Percentiles rank a stretch among this genome's conserved stretches.
These are phyloP conservation scores for Matsumyia berberina DNA, from an alignment of 2,888 invertebrate genomes.

Conservation along the genomic window DNA sequence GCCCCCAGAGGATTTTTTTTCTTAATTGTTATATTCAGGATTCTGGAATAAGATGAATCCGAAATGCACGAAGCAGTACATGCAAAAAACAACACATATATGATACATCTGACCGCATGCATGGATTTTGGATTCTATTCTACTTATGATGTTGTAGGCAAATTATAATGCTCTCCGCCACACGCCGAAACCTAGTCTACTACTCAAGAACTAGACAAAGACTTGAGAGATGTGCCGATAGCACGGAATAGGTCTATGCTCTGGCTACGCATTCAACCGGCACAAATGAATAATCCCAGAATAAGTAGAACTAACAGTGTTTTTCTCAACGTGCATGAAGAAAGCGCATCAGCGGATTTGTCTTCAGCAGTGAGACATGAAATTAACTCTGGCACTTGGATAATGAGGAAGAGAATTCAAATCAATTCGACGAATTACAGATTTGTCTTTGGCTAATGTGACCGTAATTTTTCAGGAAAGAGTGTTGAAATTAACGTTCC, in stretches of 20 bases:
- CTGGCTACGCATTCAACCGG: constrained; percentile 42
- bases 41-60: constrained; percentile 58
- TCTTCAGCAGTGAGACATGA: constrained; percentile 18
- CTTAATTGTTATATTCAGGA: constrained; percentile 58
- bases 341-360: constrained; percentile 46
- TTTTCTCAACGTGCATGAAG: constrained; percentile 13
- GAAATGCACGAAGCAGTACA: constrained; percentile 31
- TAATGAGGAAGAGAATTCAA: constrained; percentile 39
- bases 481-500: constrained; percentile 23
- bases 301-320: constrained; percentile 31
- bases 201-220: not conserved
- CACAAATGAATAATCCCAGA: constrained; percentile 19
- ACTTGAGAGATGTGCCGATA: constrained; percentile 29
- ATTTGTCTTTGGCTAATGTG: constrained; percentile 35
- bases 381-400: constrained; percentile 38
- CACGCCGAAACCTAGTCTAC: not conserved
- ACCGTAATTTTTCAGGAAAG: not conserved
- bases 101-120: constrained; percentile 48
- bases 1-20: constrained; percentile 10
- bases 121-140: constrained; percentile 45
- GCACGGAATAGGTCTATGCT: constrained; percentile 40
- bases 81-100: not conserved
- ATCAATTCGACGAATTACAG: constrained; percentile 36
- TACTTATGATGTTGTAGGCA: constrained; percentile 12
- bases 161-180: constrained; percentile 21